A percentile compares a stretch with the other conserved stretches of the same genome.
Evolutionary conservation across 2,797 vertebrate species (phyloP).

Genomic region (Helicolenus hilgendorfi): DNA sequence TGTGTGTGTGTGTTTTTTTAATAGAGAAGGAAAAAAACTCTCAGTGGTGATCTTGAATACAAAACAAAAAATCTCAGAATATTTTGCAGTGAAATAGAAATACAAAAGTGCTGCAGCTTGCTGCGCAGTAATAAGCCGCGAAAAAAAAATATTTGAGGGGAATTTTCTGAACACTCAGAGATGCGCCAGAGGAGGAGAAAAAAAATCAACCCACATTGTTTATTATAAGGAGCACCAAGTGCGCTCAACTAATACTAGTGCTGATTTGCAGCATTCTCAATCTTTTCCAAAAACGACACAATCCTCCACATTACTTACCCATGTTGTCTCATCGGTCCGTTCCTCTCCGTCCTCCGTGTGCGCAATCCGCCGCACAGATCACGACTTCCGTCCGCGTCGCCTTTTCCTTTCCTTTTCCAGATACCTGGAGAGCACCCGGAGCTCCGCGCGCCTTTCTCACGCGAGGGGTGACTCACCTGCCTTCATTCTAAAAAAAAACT

Average conservation of each 20-base stretch:
- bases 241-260: slow-evolving; percentile 24
- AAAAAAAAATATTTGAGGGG: not conserved
- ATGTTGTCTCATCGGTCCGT: slow-evolving; percentile 84
- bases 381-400: slow-evolving; percentile 61
- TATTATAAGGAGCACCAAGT: slow-evolving; percentile 2
- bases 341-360: slow-evolving; percentile 61
- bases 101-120: slow-evolving; percentile 5
- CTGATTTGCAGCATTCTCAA: slow-evolving; percentile 1
- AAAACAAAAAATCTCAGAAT: not conserved
- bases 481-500: slow-evolving; percentile 53
- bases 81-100: not conserved
- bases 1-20: not conserved
- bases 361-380: slow-evolving; percentile 76
- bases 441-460: slow-evolving; percentile 53
- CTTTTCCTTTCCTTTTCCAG: slow-evolving; percentile 17
- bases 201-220: not conserved
- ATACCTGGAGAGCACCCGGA: slow-evolving; percentile 53
- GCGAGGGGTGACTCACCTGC: slow-evolving; percentile 74
- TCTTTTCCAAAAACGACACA: slow-evolving; percentile 2
- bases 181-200: slow-evolving; percentile 26
- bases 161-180: slow-evolving; percentile 8
- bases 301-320: slow-evolving; percentile 71
- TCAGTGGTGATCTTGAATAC: not conserved
- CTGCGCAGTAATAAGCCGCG: slow-evolving; percentile 33
- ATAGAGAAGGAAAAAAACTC: not conserved